Evolutionary conservation across 2,113 vertebrate species (phyloP), one percentile per base, ranked within the genome.

Genomic region (Dermatemys mawii): DNA sequence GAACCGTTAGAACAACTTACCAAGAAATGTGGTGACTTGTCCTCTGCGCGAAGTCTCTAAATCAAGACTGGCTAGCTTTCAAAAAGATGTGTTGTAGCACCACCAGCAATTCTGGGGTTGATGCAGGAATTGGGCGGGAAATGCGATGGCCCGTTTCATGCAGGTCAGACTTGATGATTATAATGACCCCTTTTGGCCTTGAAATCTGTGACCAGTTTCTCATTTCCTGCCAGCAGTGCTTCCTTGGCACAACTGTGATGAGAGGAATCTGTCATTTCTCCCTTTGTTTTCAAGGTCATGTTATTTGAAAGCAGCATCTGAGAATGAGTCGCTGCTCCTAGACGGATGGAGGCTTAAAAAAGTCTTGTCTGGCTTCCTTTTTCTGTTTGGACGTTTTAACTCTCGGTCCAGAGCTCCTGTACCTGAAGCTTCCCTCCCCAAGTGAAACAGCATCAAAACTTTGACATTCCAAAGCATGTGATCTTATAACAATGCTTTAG

Each of bases 51-150:
- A 84, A 90, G 93, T 81, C 0, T 0, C 55, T 93, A 94, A 94
- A 93, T 94, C 88, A 90, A 81, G 91, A 53, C 88, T 55, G 8
- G 88, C 80, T 88, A 84, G 82, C 91, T 95, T 93, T 96, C 85
- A 73, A 92, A 91, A 53, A 67, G 41, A 84, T 86, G 83, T 70
- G 44, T 53, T 81, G 90, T 93, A 94, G 53, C 22, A 92, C 81
- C 94, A 84, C 73, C 94, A 73, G 5, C 53, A 95, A 83, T 86
- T 80, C 35, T 3, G 73, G 91, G 93, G 90, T 73, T 38, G 93
- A 2, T 87, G 91, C 82, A 85, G 90, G 73, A 80, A 78, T 95
- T 84, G 93, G 86, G 63, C n/a, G 19, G 27, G 24, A 84, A 80
- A 54, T 81, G 73, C 38, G 83, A 9, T 90, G 95, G 87, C 87